Percentiles rank a stretch among this genome's conserved stretches.
Evolutionary conservation across 2,888 invertebrate species (phyloP).

Genomic region (Drosophila diplacantha): DNA sequence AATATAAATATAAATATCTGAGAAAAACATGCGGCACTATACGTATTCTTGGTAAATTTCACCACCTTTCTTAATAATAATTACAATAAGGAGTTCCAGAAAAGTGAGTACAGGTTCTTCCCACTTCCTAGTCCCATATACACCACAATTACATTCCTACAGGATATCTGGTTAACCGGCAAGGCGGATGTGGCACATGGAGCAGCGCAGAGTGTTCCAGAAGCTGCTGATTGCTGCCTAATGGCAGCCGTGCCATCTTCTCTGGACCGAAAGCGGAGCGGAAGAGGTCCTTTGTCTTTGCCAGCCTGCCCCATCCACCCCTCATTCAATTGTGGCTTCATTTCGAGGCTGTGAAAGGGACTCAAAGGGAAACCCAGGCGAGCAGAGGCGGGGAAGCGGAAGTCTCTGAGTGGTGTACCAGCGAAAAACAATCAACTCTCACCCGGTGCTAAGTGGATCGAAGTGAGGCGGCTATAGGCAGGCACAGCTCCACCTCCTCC

Average conservation of each 20-base stretch:
- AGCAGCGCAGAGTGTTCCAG: neutral
- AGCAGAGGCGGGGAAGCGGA: neutral
- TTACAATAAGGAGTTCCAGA: no score
- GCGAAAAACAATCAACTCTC: slow-evolving; percentile 34
- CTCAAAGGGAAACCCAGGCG: neutral
- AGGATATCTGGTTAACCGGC: slow-evolving; percentile 11
- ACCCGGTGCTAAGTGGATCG: slow-evolving; percentile 21
- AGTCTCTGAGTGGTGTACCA: slow-evolving; percentile 10
- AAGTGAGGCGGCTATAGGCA: slow-evolving; percentile 1
- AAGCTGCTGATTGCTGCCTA: slow-evolving; percentile 20
- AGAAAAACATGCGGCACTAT: no score
- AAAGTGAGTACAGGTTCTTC: no score
- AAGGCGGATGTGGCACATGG: slow-evolving; percentile 8
- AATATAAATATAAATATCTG: no score
- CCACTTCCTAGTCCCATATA: neutral
- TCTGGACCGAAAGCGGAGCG: neutral
- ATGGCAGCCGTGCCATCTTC: slow-evolving; percentile 10
- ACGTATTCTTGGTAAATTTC: no score
- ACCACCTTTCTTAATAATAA: no score
- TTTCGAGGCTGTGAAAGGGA: slow-evolving; percentile 7
- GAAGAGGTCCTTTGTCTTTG: slow-evolving; percentile 25
- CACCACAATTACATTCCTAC: neutral
- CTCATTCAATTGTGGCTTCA: slow-evolving; percentile 24
- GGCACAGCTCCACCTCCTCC: slow-evolving; percentile 3
- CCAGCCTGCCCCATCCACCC: slow-evolving; percentile 1